phyloP scores from a whole-genome alignment of 2,888 invertebrate genomes.

The Trichacis sp. region DNA sequence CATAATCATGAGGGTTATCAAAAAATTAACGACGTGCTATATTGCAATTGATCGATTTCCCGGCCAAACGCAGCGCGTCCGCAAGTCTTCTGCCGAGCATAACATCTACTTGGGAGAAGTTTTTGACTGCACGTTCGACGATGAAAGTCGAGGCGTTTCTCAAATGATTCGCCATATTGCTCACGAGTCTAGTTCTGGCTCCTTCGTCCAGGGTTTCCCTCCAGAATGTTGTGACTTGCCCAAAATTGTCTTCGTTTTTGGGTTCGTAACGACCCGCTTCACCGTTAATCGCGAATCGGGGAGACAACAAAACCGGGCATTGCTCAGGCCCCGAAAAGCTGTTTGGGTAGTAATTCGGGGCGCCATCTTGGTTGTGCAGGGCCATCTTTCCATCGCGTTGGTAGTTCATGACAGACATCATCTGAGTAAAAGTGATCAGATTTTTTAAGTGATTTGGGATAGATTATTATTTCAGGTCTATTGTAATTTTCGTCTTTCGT shows the following conservation, averaged over 20 bases:
- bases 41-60: constrained; percentile 48
- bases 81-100: constrained; percentile 82
- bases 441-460: too few relatives aligned
- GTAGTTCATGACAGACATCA: constrained; percentile 77
- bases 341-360: constrained; percentile 97
- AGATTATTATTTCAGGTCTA: too few relatives aligned
- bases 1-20: too few relatives aligned
- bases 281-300: constrained; percentile 71
- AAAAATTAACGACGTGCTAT: not conserved
- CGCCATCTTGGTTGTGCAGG: constrained; percentile 83
- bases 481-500: too few relatives aligned
- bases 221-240: constrained; percentile 87
- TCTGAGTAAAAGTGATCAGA: too few relatives aligned
- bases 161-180: constrained; percentile 85
- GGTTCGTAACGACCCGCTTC: constrained; percentile 86
- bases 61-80: constrained; percentile 73
- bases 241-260: constrained; percentile 90
- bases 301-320: constrained; percentile 73
- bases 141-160: constrained; percentile 86
- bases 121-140: constrained; percentile 86
- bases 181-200: constrained; percentile 78
- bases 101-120: constrained; percentile 84
- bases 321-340: constrained; percentile 90
- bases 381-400: constrained; percentile 91
- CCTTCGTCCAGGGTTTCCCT: constrained; percentile 81